Conservation (phyloP, 2,797 vertebrate genomes). For the Emydoidea blandingii region DNA sequence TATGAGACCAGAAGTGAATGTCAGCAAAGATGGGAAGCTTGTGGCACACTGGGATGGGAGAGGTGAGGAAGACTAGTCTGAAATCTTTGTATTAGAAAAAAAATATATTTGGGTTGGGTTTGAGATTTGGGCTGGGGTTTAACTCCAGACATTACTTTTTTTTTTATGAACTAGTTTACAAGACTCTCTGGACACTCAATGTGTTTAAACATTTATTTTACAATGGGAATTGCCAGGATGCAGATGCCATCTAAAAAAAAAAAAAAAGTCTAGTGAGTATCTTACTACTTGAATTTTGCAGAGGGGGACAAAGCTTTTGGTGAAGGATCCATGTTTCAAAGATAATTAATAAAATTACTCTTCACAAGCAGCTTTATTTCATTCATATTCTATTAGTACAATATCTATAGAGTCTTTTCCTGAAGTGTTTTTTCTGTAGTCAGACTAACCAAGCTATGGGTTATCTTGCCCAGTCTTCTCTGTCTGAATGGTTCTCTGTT, state of each 20-base stretch:
- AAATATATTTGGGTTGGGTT: neutral
- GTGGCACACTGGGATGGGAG: too few species aligned
- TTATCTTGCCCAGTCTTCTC: neutral
- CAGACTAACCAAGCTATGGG: rapidly evolving
- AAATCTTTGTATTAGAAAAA: too few species aligned
- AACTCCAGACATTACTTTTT: neutral
- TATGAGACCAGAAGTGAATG: too few species aligned
- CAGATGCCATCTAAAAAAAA: neutral
- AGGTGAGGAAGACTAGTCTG: too few species aligned
- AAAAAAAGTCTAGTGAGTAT: rapidly evolving
- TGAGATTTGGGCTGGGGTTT: neutral
- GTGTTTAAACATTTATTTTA: neutral
- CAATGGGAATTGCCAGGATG: neutral
- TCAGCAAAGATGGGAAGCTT: too few species aligned
- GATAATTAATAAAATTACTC: neutral
- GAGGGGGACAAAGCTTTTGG: too few species aligned
- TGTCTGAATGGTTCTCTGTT: neutral
- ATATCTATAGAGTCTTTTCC: rapidly evolving
- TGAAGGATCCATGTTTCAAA: too few species aligned
- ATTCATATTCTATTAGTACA: neutral
- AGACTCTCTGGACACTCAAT: neutral
- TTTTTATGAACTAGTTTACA: neutral
- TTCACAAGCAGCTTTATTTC: neutral
- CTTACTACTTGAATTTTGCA: too few species aligned
- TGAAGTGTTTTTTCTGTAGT: neutral